A percentile compares a stretch with the other conserved stretches of the same genome.
Evolutionary conservation across 2,797 vertebrate species (phyloP).

Genomic region (Babyrousa celebensis): DNA sequence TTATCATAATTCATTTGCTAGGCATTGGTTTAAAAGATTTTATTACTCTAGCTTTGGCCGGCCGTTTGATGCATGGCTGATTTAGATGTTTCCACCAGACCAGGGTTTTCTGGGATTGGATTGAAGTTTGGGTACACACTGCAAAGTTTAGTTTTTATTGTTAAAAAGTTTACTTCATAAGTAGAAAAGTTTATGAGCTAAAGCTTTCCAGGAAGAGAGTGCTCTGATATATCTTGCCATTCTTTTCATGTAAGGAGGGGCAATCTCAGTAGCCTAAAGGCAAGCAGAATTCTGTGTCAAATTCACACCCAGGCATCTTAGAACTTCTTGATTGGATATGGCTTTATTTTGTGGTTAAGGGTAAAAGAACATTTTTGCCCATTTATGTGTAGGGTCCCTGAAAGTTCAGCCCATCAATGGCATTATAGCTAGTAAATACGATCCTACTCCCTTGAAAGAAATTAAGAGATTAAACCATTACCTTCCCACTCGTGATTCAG

Average conservation of each 20-base stretch:
- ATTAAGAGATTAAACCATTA: constrained; percentile 45
- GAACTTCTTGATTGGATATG: background rate
- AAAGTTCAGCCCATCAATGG: background rate
- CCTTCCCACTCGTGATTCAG: background rate
- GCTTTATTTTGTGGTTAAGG: constrained; percentile 28
- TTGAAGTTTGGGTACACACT: background rate
- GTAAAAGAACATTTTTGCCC: constrained; percentile 13
- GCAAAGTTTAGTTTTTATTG: constrained; percentile 9
- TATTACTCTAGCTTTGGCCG: background rate
- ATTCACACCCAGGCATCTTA: background rate
- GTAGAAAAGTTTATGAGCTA: background rate
- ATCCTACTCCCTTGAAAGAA: constrained; percentile 41
- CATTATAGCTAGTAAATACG: background rate
- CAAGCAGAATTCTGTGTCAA: background rate
- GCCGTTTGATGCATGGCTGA: background rate
- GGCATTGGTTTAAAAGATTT: background rate
- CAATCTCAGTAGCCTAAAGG: background rate
- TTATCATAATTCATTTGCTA: constrained; percentile 41
- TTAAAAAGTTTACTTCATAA: background rate
- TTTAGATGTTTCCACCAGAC: background rate
- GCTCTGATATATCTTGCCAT: background rate
- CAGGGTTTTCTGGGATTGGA: background rate
- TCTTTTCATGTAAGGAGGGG: background rate
- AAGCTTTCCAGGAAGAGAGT: background rate
- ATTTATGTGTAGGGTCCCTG: background rate